These are phyloP conservation scores for Conistra vaccinii DNA, from an alignment of 2,888 invertebrate species.

Conservation along the genomic window DNA sequence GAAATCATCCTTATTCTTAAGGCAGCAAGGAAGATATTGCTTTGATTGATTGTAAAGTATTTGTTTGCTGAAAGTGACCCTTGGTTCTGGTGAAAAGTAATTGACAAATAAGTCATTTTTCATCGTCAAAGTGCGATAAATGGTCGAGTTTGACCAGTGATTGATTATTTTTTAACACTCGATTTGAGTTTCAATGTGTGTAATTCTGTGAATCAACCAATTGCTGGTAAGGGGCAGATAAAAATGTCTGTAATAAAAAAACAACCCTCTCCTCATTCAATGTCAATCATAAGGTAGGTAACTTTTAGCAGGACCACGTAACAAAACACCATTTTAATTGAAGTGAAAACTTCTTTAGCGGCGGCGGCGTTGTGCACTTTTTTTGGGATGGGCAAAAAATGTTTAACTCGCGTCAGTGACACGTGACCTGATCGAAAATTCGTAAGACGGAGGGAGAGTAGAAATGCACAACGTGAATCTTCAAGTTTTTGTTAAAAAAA, in stretches of 20 bases:
- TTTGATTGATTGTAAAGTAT: conserved; percentile 4
- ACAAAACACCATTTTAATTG: too few relatives aligned
- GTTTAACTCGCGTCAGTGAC: too few relatives aligned
- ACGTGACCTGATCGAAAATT: too few relatives aligned
- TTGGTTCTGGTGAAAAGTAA: conserved; percentile 66
- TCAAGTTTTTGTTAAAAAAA: too few relatives aligned
- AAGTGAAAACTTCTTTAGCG: too few relatives aligned
- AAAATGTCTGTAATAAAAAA: conserved; percentile 20
- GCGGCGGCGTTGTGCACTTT: too few relatives aligned
- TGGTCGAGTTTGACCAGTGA: conserved; percentile 68
- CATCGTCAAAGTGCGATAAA: conserved; percentile 64
- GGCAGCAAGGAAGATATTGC: conserved; percentile 43
- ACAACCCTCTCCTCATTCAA: background rate
- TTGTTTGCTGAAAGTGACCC: conserved; percentile 58
- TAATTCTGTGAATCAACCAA: conserved; percentile 47
- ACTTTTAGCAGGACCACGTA: too few relatives aligned
- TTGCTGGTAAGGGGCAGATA: conserved; percentile 45
- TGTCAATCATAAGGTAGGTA: background rate
- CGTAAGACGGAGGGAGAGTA: too few relatives aligned
- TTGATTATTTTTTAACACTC: conserved; percentile 68
- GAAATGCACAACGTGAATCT: too few relatives aligned
- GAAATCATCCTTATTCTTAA: conserved; percentile 48
- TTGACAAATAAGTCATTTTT: conserved; percentile 74
- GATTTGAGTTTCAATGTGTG: conserved; percentile 37
- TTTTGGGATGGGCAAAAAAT: too few relatives aligned